Base-by-base conservation (phyloP, 2,888 invertebrate species). In the Pomacea canaliculata region DNA sequence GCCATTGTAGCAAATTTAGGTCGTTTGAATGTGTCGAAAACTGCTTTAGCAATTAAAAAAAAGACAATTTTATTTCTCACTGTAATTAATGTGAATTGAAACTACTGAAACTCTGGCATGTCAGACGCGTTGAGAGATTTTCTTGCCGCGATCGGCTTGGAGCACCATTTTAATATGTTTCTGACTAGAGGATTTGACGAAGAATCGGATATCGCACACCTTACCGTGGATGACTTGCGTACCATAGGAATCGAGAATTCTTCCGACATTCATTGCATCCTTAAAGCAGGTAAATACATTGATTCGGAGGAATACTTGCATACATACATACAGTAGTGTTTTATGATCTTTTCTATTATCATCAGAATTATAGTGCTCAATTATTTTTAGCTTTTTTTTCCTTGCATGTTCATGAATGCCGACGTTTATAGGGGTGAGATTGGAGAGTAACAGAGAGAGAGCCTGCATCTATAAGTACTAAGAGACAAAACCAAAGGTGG, bases 121-220 rank as follows among this genome's bases (percentile, higher is more conserved):
- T 81, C 83, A 62, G 83, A 85, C 51, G 86, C 86, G 12, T 81
- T 87, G 65, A 82, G 82, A 76, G 73, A 48, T 37, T 89, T 88
- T 80, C 82, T 89, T 18, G 73, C 73, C 7, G 73, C 83, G 1
- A 66, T 87, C 16, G 86, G 86, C 59, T 76, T 89, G 78, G 79
- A 77, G 23, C 79, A 83, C 69, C 85, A 89, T 78, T 82, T 82
- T 70, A 85, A 87, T 27, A 87, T 86, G 79, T 89, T 89, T 75
- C 60, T 83, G 9, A 83, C 85, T 16, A 87, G 86, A 72, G 89
- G 89, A 0, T 89, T 83, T 73, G 88, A 88, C 72, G 79, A 80
- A n/a, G 87, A 87, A 71, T 82, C 81, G 12, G 89, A 89, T 75
- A 76, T 89, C n/a, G 74, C 76, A 16, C 73, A 85, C 65, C 71